Conservation (phyloP, 1,140 invertebrate species). For the Drosophila orosa region DNA sequence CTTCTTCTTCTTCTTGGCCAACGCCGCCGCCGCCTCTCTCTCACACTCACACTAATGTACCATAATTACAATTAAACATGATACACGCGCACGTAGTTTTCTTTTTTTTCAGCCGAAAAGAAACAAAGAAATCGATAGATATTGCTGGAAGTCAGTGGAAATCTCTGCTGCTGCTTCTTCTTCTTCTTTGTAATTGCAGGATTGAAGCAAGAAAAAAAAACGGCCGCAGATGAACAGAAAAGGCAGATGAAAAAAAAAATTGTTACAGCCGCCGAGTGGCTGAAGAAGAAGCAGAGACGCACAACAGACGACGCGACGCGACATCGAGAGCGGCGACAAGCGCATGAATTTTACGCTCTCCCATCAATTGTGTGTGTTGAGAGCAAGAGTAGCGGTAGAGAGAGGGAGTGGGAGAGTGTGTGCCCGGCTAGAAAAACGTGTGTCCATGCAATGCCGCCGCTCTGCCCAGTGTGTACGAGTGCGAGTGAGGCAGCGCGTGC, state of each 20-base stretch:
- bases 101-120: slow-evolving; percentile 43
- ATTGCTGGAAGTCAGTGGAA: slow-evolving; percentile 60
- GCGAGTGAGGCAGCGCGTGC: slow-evolving; percentile 13
- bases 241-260: slow-evolving; percentile 48
- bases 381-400: slow-evolving; percentile 30
- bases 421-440: slow-evolving; percentile 61
- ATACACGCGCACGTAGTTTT: slow-evolving; percentile 38
- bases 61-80: slow-evolving; percentile 80
- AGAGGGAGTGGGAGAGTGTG: slow-evolving; percentile 28
- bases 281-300: slow-evolving; percentile 71
- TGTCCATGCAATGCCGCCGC: slow-evolving; percentile 32
- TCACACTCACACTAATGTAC: slow-evolving; percentile 33
- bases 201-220: slow-evolving; percentile 53
- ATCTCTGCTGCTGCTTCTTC: slow-evolving; percentile 31
- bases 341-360: slow-evolving; percentile 80
- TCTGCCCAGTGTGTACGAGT: slow-evolving; percentile 11
- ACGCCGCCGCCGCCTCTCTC: slow-evolving; percentile 12
- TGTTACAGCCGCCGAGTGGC: slow-evolving; percentile 68
- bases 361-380: slow-evolving; percentile 71
- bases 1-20: slow-evolving; percentile 47
- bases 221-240: slow-evolving; percentile 49
- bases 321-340: slow-evolving; percentile 54
- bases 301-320: slow-evolving; percentile 63
- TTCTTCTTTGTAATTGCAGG: slow-evolving; percentile 62
- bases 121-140: slow-evolving; percentile 82